Evolutionary conservation across 2,888 invertebrate genomes (phyloP), one percentile per base, ranked within the genome.

Genomic region (Drosophila pseudotalamancana): DNA sequence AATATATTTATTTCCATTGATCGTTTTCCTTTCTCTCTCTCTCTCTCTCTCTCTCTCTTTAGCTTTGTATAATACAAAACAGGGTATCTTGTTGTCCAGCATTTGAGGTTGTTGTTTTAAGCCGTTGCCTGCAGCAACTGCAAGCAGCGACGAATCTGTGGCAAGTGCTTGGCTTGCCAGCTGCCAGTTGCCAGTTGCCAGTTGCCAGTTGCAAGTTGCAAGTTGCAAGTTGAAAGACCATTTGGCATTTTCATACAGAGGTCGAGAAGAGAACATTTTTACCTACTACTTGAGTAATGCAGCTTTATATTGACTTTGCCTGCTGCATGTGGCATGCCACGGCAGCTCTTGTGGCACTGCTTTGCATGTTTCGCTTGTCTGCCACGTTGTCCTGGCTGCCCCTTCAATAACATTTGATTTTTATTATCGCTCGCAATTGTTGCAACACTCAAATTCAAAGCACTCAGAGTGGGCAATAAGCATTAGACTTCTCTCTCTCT

Each of bases 391-490:
- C 61, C 34, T 49, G 46, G 21, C 34, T 35, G 34, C 23, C 40
- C 46, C 50, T 59, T 72, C 72, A 72, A 78, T 84, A 80, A 82
- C 75, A 80, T 85, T 80, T 80, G 85, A 75, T 75, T 80, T 83
- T 85, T 82, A 80, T 72, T 78, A 82, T 82, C 85, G 72, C 68
- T 65, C 72, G 74, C 61, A 71, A 81, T 81, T 84, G 84, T 84
- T 72, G 70, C 49, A 29, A 37, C 51, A 50, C 31, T 55, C 54
- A 62, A 71, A 62, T 31, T 61, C 62, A 35, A 46, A 55, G 71
- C 66, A 66, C 51, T 60, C 50, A 18, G 14, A 48, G 39, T 34
- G 46, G 16, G 48, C 84, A 80, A 72, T 80, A 60, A 69, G 65
- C 62, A 63, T 76, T 60, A 63, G 53, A 39, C 45, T 34, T 37